phyloP scores from a whole-genome alignment of 2,888 invertebrate genomes.

The Merodon equestris region DNA sequence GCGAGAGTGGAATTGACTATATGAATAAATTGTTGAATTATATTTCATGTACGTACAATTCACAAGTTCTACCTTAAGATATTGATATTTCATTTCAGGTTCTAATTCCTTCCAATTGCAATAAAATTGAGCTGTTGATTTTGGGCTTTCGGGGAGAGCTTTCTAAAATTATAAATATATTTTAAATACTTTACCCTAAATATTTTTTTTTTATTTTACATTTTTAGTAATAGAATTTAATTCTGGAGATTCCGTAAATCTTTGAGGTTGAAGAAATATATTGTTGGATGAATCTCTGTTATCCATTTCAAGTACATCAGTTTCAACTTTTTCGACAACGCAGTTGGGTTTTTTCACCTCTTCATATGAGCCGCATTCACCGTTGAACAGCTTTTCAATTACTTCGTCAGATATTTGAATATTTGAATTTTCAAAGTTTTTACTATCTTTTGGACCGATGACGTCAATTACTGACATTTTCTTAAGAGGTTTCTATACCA shows the following conservation, averaged over 20 bases:
- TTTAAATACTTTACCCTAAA: too few relatives aligned
- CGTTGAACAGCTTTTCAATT: constrained; percentile 77
- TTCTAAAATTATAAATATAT: constrained; percentile 61
- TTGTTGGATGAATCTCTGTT: constrained; percentile 13
- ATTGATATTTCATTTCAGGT: constrained; percentile 74
- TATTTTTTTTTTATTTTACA: too few relatives aligned
- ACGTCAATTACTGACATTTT: constrained; percentile 75
- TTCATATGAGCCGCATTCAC: constrained; percentile 75
- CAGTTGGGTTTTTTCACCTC: constrained; percentile 72
- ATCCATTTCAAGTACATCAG: constrained; percentile 5
- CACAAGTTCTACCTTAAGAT: constrained; percentile 72
- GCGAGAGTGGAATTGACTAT: constrained; percentile 72
- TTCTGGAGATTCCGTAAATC: too few relatives aligned
- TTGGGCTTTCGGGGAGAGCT: constrained; percentile 73
- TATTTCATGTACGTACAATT: too few relatives aligned
- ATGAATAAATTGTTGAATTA: too few relatives aligned
- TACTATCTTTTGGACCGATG: constrained; percentile 72
- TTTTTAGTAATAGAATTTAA: too few relatives aligned
- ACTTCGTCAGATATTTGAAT: constrained; percentile 77
- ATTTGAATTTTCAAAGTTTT: constrained; percentile 72
- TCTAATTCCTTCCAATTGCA: constrained; percentile 76
- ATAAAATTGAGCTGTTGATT: constrained; percentile 76
- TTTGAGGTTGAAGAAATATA: not conserved
- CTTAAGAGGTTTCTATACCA: constrained; percentile 71
- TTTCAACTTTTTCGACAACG: constrained; percentile 11